Evolutionary conservation across 2,113 vertebrate species (phyloP).

Genomic region (Myocastor coypus): DNA sequence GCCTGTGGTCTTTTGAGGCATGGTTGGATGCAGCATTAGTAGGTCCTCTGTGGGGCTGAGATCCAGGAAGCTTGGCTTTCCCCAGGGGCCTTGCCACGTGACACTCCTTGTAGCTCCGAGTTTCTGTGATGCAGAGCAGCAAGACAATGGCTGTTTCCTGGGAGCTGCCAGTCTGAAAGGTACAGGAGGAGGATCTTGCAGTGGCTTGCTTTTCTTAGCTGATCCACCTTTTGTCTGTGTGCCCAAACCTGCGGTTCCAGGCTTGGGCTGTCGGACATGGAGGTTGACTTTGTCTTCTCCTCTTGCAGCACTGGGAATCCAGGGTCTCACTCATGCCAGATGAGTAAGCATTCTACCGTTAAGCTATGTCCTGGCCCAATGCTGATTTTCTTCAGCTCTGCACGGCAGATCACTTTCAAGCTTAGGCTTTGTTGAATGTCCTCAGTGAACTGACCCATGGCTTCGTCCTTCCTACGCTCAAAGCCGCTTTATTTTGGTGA

Average conservation of each 20-base stretch:
- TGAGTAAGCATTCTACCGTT: too few species aligned
- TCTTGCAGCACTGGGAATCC: too few species aligned
- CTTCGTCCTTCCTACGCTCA: too few species aligned
- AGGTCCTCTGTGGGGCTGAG: neutral
- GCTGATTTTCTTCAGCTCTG: too few species aligned
- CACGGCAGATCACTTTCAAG: too few species aligned
- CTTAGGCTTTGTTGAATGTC: too few species aligned
- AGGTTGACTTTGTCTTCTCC: neutral
- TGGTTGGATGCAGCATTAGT: neutral
- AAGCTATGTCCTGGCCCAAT: too few species aligned
- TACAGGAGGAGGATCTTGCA: accelerated
- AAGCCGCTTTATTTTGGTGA: too few species aligned
- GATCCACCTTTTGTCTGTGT: neutral
- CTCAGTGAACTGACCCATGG: too few species aligned
- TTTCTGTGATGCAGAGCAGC: neutral
- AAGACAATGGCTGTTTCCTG: neutral
- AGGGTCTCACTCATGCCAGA: too few species aligned
- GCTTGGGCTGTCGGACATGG: accelerated
- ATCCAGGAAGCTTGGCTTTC: neutral
- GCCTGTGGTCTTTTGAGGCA: neutral
- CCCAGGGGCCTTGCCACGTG: neutral
- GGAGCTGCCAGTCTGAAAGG: accelerated
- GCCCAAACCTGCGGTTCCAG: accelerated
- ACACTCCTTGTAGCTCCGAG: neutral
- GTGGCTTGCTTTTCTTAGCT: neutral